Base-by-base conservation (phyloP, 2,797 vertebrate genomes). In the Percopsis omiscomaycus region DNA sequence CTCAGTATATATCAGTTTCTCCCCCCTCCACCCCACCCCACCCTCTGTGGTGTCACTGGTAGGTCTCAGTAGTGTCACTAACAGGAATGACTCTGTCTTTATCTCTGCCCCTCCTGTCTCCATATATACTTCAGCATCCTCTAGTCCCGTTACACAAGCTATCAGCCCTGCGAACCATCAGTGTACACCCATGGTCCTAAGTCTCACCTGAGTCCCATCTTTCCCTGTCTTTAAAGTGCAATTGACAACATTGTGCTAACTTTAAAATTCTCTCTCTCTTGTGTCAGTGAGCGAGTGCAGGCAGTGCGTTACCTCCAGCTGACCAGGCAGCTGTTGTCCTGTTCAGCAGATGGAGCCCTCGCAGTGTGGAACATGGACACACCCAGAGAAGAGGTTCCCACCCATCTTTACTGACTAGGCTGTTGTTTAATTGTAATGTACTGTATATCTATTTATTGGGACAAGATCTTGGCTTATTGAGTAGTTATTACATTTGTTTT, bases 291-390 rank as follows among this genome's bases (percentile, higher is more conserved):
- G 87, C 94, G 94, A 14, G 96, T 99, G 12, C 97, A 98, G 91
- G 91, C 95, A 1, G 65, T 99, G 74, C 93, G 95, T 27, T 98
- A 96, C 87, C 84, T 98, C 16, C 96, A 96, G 64, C 75, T 96
- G 74, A 95, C 95, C 1, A 86, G 95, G 62, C 97, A 98, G 90
- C 77, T 99, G 37, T 78, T 99, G 58, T 98, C 97, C 1, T 98
- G 97, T 74, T 96, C 96, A 2, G 93, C 94, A 0, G 97, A 99
- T 44, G 97, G 97, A 0, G 95, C 93, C n/a, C 96, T 98, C 29
- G 95, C 94, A 0, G 95, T 99, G 80, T 99, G 97, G 97, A 98
- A 98, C 89, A 99, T 99, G 97, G 96, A 98, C 75, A 88, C 94
- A 1, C 92, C 88, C 75, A 90, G 97, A 83, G 95, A 98, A 77